Base-by-base conservation (phyloP, 2,888 invertebrate species). In the Pristionchus arcanus region DNA sequence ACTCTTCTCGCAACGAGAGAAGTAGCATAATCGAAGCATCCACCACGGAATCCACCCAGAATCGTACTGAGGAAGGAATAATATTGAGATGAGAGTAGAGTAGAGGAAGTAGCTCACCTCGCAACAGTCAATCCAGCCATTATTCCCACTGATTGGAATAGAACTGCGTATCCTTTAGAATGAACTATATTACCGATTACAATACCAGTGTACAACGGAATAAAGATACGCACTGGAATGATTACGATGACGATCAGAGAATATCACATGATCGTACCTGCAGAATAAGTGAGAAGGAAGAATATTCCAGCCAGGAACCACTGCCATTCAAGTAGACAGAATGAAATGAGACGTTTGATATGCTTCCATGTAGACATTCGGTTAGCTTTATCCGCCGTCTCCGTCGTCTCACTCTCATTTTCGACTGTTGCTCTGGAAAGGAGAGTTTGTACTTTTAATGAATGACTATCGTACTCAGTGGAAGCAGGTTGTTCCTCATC, bases 1-100 rank as follows among this genome's bases (percentile, higher is more conserved):
- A 95, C 92, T 25, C 94, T 92, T 11, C 95, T 93, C 90, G 94
- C 94, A 19, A 95, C 93, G 25, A 94, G 91, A 49, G 94, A 93
- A 34, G 95, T 94, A 15, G 94, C 95, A 74, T 95, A 93, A 86
- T 94, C 93, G 90, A 95, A 95, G 34, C 93, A 93, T 9, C 95
- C 95, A 21, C 95, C 95, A 59, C 95, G 94, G 37, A 95, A 90
- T 11, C 95, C 95, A 21, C 95, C 94, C 31, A 94, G 94, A 28
- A 95, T 89, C 13, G 95, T 94, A 91, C 95, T 95, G 91, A 77
- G 31, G 15, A 28, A 63, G 7, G 25, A 2, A 19, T 55, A 49
- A 25, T n/a, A 90, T 2, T 19, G 37, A 34, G 42, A 66, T 34
- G 15, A 25, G n/a, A 15, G 11, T 55, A 63, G 9, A 11, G 25